phyloP scores from a whole-genome alignment of 2,797 vertebrate genomes.

The Dermochelys coriacea region DNA sequence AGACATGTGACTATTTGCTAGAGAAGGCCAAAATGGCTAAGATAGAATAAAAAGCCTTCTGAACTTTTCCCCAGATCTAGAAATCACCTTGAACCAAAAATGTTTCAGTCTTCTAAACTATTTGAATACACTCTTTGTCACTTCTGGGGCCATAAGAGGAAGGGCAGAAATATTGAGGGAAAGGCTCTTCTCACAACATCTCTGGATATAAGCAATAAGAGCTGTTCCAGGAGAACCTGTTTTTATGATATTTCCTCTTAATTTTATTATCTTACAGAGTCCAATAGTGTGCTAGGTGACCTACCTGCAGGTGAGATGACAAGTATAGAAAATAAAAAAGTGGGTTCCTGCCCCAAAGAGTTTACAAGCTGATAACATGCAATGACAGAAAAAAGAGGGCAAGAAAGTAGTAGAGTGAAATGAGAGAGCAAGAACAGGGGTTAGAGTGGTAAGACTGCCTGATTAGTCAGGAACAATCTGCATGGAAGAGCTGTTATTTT shows the following conservation, averaged over 20 bases:
- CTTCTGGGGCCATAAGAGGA: not conserved
- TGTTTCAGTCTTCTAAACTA: not conserved
- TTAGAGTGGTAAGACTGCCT: not conserved
- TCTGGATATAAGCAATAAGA: not conserved
- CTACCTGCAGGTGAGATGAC: constrained; percentile 7
- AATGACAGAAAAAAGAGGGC: not conserved
- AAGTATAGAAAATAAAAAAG: not conserved
- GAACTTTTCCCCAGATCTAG: not conserved
- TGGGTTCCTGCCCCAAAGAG: not conserved
- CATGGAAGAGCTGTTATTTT: not conserved
- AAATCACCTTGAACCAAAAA: not conserved
- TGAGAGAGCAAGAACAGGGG: not conserved
- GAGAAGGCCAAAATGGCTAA: not conserved
- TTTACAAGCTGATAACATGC: not conserved
- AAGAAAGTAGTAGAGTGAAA: not conserved
- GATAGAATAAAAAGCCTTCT: not conserved
- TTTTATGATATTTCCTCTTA: constrained; percentile 21
- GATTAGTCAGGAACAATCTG: not conserved
- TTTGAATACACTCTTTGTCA: not conserved
- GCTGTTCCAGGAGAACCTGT: not conserved
- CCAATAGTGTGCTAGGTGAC: not conserved
- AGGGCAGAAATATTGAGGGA: not conserved
- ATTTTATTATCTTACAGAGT: constrained; percentile 24
- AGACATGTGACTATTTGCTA: too few species aligned
- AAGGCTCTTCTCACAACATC: not conserved